Base-by-base conservation (phyloP, 2,888 invertebrate species). In the Drosophila bunnanda region DNA sequence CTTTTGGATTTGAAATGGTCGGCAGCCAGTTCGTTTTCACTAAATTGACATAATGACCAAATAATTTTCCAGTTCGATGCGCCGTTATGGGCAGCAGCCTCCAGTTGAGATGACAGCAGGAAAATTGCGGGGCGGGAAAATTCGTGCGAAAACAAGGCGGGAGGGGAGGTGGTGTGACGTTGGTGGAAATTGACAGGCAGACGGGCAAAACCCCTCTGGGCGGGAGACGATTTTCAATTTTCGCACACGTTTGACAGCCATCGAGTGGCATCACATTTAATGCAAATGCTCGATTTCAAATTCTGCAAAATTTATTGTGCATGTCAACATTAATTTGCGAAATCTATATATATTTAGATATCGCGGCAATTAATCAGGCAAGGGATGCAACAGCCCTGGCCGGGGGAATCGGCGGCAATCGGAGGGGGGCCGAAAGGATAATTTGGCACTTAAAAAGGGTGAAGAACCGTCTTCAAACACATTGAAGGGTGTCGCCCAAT, bases 31-130 rank as follows among this genome's bases (percentile, higher is more conserved):
- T 65, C 69, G 58, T 59, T 72, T 48, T 75, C 76, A 72, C 79
- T 77, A 69, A 84, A 82, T 79, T 84, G 83, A 84, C 88, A 87
- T 84, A 84, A 87, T 84, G 88, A 82, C 88, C 88, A 84, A 87
- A 80, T 84, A 80, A 87, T 84, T 84, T 87, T 84, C 85, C 85
- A 87, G 80, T 80, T 82, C 69, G 80, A 62, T 87, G 85, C 76
- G 65, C 67, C 70, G 69, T 77, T 70, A 75, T 78, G 66, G 58
- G 20, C 38, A 50, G 39, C 56, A 50, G 48, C 57, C 34, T 6
- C 54, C 34, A 20, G 44, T 36, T 15, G 34, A 52, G 69, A 20
- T 58, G 55, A 53, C 50, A 48, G 32, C 34, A 41, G 32, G 55
- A 17, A 30, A 50, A n/a, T 34, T 36, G 12, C 9, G n/a, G 20